These are phyloP conservation scores for Myotis vivesi DNA, from an alignment of 2,797 vertebrate species.

Conservation along the genomic window DNA sequence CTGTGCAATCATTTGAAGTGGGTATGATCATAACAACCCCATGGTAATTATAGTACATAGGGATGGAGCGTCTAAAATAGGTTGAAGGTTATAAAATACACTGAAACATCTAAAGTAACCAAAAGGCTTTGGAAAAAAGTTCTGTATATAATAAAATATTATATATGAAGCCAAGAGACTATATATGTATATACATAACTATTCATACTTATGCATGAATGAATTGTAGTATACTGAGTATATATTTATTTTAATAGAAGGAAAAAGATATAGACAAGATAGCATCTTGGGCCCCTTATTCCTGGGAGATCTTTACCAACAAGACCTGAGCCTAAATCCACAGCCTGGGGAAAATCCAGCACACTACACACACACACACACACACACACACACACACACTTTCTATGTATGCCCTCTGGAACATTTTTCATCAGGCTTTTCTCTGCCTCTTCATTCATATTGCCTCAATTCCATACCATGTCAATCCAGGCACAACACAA, in stretches of 20 bases:
- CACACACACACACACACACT: background rate
- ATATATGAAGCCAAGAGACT: slow-evolving; percentile 8
- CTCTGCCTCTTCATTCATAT: background rate
- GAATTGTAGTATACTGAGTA: background rate
- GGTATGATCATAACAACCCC: background rate
- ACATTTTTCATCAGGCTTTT: background rate
- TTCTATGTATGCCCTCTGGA: background rate
- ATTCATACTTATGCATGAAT: slow-evolving; percentile 24
- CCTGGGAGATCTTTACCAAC: background rate
- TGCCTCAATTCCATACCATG: background rate
- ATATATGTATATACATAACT: background rate
- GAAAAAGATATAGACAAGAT: background rate
- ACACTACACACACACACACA: background rate
- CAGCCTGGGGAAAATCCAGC: background rate
- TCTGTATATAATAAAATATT: slow-evolving; percentile 30
- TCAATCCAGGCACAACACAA: background rate
- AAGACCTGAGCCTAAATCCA: background rate
- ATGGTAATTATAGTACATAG: slow-evolving; percentile 51
- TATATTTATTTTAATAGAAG: slow-evolving; percentile 21
- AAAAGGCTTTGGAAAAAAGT: slow-evolving; percentile 11
- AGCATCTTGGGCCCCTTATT: background rate
- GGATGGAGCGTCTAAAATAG: slow-evolving; percentile 29
- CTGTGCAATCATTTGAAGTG: slow-evolving; percentile 37
- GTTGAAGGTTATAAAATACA: slow-evolving; percentile 47
- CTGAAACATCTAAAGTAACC: slow-evolving; percentile 25